Base-by-base conservation (phyloP, 1,140 invertebrate species). In the Pararge aegeria region DNA sequence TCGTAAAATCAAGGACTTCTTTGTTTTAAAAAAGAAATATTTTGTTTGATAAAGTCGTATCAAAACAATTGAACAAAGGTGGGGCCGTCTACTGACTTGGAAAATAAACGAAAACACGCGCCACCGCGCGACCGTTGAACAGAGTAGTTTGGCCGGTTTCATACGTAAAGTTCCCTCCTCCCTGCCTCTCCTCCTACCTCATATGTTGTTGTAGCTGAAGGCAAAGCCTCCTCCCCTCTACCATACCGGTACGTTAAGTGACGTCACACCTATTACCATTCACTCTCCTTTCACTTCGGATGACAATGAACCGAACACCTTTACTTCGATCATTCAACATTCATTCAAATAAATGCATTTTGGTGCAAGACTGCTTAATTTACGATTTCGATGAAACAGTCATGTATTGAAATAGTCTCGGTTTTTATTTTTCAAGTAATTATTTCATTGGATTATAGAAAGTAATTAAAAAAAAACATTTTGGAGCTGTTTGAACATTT, bases 71-170 rank as follows among this genome's bases (percentile, higher is more conserved):
- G 74, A 81, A 87, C 80, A 84, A 87, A 87, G 87, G 84, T 79
- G 75, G 80, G 78, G 78, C 73, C 73, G 70, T 67, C 56, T 63
- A 54, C 49, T 51, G 52, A 54, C 65, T 78, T 63, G 55, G 68
- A 73, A 77, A 84, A 80, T 72, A 81, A 83, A 68, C 74, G 73
- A 80, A 84, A 83, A 81, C 75, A 72, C 81, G 82, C 81, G 76
- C 70, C 69, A 67, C 73, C 52, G 76, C 70, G 75, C 82, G 80
- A 87, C 87, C 84, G 87, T 88, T 88, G 83, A 70, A 80, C 75
- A 79, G 80, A 87, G 84, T 83, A 61, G 87, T 84, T 84, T 82
- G 79, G 79, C 84, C 83, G 83, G 85, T 89, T 89, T 86, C 68
- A 67, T 78, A 52, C 65, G 66, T 68, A 66, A 73, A 70, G 57